Evolutionary conservation across 2,113 vertebrate species (phyloP).

Genomic region (Sceloporus undulatus): DNA sequence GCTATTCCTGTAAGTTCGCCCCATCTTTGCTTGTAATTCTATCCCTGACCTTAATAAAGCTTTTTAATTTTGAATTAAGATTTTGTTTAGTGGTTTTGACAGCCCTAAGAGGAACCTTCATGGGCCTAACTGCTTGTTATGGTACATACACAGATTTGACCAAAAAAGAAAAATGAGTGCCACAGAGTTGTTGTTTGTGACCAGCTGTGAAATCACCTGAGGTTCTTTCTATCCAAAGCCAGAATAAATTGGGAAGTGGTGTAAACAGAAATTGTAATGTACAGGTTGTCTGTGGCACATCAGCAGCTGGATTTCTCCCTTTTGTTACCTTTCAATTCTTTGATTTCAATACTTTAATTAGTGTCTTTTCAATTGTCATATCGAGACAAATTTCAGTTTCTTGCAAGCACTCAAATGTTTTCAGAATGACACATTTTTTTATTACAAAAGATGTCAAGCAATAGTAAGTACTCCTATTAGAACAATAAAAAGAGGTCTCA

Average conservation of each 20-base stretch:
- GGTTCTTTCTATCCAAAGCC: neutral
- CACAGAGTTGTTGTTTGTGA: neutral
- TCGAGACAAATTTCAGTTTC: neutral
- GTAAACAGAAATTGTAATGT: slow-evolving; percentile 4
- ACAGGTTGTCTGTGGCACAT: neutral
- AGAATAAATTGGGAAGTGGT: neutral
- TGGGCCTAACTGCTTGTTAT: neutral
- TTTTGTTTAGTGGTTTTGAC: neutral
- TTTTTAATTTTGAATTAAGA: neutral
- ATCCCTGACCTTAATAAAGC: neutral
- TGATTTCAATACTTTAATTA: neutral
- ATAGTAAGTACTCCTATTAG: too few species aligned
- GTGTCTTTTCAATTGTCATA: neutral
- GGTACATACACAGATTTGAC: neutral
- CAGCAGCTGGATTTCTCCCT: neutral
- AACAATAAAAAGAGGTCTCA: neutral
- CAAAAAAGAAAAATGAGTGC: neutral
- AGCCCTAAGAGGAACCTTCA: neutral
- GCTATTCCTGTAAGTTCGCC: neutral
- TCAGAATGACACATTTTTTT: neutral
- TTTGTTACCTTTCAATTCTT: slow-evolving; percentile 1
- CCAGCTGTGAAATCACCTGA: neutral
- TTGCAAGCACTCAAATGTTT: neutral
- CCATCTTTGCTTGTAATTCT: neutral
- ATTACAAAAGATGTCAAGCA: neutral